These are phyloP conservation scores for Chitala chitala DNA, from an alignment of 2,113 vertebrate genomes.

Conservation along the genomic window DNA sequence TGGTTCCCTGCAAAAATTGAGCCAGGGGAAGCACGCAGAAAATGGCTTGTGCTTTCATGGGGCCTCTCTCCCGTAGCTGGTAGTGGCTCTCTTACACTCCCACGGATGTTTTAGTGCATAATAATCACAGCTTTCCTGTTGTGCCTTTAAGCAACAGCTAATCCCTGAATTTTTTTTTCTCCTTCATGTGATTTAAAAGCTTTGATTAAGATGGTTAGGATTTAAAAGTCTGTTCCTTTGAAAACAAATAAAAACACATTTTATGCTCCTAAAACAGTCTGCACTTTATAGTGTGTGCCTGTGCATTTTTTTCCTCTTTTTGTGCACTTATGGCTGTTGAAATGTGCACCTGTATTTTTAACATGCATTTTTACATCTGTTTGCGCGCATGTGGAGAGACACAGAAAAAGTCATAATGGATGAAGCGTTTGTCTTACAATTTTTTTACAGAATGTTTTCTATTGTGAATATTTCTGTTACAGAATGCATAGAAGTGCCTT, in stretches of 20 bases:
- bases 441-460: not conserved
- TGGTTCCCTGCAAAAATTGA: not conserved
- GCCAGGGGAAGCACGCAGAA: not conserved
- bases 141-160: not conserved
- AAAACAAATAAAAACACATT: conserved; percentile 8
- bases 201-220: not conserved
- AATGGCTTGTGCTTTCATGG: not conserved
- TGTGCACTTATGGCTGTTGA: not conserved
- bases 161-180: not conserved
- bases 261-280: not conserved
- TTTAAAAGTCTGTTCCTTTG: not conserved
- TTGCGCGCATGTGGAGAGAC: too few relatives aligned
- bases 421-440: not conserved
- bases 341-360: not conserved
- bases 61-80: not conserved
- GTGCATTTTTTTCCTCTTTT: not conserved
- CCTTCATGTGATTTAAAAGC: not conserved
- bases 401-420: too few relatives aligned
- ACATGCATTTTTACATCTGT: not conserved
- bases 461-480: not conserved
- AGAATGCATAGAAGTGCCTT: not conserved
- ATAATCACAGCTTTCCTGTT: not conserved
- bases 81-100: not conserved
- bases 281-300: not conserved
- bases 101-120: not conserved